phyloP scores from a whole-genome alignment of 2,113 vertebrate genomes.

The Peromyscus polionotus region DNA sequence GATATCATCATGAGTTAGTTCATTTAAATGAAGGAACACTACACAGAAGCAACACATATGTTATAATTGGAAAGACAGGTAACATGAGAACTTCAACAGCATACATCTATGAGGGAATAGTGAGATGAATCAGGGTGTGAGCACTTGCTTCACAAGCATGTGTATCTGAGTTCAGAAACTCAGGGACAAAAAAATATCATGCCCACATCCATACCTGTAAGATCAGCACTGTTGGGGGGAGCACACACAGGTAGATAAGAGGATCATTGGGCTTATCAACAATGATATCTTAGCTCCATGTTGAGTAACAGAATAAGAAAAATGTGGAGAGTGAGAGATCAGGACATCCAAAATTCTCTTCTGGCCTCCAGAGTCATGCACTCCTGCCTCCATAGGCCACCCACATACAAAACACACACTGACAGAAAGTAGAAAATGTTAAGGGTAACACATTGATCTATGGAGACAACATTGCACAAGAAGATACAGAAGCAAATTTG shows the following conservation, averaged over 20 bases:
- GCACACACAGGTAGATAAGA: background rate
- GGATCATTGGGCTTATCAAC: background rate
- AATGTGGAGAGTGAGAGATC: no score
- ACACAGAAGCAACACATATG: background rate
- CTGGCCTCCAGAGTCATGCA: background rate
- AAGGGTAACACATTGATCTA: background rate
- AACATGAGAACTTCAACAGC: background rate
- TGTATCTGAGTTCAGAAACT: background rate
- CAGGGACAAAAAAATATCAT: background rate
- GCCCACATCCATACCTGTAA: background rate
- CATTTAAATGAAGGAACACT: background rate
- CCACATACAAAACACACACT: background rate
- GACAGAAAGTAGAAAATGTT: background rate
- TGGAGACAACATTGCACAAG: background rate
- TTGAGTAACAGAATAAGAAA: background rate
- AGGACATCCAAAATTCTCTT: background rate
- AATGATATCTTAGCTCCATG: background rate
- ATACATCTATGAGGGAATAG: background rate
- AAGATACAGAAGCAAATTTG: background rate
- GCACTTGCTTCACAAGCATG: background rate
- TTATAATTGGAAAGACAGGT: background rate
- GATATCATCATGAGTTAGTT: background rate
- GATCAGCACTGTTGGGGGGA: background rate
- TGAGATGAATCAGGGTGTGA: background rate
- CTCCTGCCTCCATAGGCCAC: background rate